Evolutionary conservation across 1,140 invertebrate species (phyloP), one percentile per base, ranked within the genome.

Genomic region (Heliothis subflexa): DNA sequence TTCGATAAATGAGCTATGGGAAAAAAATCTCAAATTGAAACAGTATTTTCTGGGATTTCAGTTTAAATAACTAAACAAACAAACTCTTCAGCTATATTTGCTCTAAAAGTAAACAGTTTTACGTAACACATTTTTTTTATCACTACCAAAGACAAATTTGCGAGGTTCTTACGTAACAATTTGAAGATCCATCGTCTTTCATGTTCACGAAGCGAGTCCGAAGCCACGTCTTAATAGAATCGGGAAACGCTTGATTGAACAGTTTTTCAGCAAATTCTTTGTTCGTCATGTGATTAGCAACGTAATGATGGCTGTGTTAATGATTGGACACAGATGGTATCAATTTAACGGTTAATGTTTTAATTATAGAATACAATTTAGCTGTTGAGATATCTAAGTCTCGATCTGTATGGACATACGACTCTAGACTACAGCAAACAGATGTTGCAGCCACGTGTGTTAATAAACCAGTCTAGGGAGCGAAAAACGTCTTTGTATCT

Each of bases 211-310:
- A 45, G n/a, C 61, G 61, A 45, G 9, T 40, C 16, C 21, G 11
- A 64, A n/a, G 21, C 25, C 28, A 28, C 25, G 11, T 21, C 18
- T 9, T 66, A 54, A 64, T 76, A 76, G 50, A 66, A 18, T 75
- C 55, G 57, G 40, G 47, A 7, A 50, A 66, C 49, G 73, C 49
- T 66, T 66, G 13, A 66, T 18, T 66, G 57, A 76, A 11, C 3
- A 52, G 21, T 76, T 64, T 76, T 76, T 76, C 73, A 66, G 59
- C 47, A 54, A 76, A 52, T 54, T 54, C 49, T 76, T 14, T 12
- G 25, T 47, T 16, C 12, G 49, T 52, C 57, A 75, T 33, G 14
- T 40, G 40, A 64, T 33, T 61, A 28, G 14, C 59, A 64, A 45
- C 33, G 7, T 16, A 9, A 13, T 64, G 33, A 5, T 10, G 61